A percentile compares a stretch with the other conserved stretches of the same genome.
Evolutionary conservation across 2,888 invertebrate genomes (phyloP).

Genomic region (Tinea pellionella): DNA sequence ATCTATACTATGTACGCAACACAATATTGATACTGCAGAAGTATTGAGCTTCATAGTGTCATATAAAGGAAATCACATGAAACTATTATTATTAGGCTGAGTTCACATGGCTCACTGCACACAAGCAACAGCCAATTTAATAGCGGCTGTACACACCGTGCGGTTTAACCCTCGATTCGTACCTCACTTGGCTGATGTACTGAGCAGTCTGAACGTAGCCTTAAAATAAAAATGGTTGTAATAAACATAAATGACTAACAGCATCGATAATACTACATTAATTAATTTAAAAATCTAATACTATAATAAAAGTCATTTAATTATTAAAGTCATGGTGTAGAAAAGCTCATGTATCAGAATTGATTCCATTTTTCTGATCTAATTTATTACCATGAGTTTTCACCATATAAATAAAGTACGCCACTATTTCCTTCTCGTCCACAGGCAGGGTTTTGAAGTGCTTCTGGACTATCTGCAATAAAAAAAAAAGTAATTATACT

Average conservation of each 20-base stretch:
- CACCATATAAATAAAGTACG: constrained; percentile 95
- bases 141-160: too few species aligned
- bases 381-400: constrained; percentile 92
- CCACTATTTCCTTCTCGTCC: constrained; percentile 93
- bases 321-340: not conserved
- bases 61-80: too few species aligned
- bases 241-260: not conserved
- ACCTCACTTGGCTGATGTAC: too few species aligned
- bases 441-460: constrained; percentile 96
- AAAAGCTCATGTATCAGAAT: constrained; percentile 59
- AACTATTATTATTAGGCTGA: too few species aligned
- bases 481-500: not conserved
- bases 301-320: not conserved
- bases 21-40: too few species aligned
- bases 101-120: too few species aligned
- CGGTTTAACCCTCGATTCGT: too few species aligned
- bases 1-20: too few species aligned
- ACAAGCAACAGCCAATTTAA: too few species aligned
- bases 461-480: constrained; percentile 85
- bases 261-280: not conserved
- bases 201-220: too few species aligned
- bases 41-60: too few species aligned
- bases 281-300: not conserved
- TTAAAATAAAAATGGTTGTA: too few species aligned
- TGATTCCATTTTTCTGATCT: constrained; percentile 84